Evolutionary conservation across 2,113 vertebrate genomes (phyloP).

Genomic region (Phasianus colchicus): DNA sequence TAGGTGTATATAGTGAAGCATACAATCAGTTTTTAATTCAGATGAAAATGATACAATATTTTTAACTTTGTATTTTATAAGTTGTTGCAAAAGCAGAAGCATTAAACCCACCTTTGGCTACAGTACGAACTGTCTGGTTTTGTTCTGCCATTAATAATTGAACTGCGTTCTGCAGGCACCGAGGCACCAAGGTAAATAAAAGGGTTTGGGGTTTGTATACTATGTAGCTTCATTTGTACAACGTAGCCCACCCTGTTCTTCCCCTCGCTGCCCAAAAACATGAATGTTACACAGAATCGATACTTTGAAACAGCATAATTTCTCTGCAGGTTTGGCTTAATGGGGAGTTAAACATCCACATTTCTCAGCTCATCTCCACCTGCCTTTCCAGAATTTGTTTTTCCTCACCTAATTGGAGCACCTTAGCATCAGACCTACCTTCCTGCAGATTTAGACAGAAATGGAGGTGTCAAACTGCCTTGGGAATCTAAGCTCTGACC

Average conservation of each 20-base stretch:
- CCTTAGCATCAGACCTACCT: background rate
- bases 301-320: background rate
- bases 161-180: background rate
- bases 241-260: fast-evolving
- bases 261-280: fast-evolving
- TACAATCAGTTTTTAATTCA: background rate
- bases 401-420: background rate
- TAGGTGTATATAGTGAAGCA: background rate
- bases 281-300: background rate
- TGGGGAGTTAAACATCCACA: background rate
- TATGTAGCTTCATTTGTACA: fast-evolving
- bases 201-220: fast-evolving
- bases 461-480: background rate
- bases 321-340: background rate
- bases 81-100: background rate
- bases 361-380: background rate
- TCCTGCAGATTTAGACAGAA: background rate
- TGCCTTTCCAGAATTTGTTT: background rate
- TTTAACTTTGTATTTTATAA: conserved; percentile 59
- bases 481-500: background rate
- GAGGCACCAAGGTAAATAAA: background rate
- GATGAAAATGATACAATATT: background rate
- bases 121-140: background rate
- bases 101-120: conserved; percentile 56
- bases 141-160: background rate